phyloP scores from a whole-genome alignment of 2,113 vertebrate species.

The Podocnemis expansa region DNA sequence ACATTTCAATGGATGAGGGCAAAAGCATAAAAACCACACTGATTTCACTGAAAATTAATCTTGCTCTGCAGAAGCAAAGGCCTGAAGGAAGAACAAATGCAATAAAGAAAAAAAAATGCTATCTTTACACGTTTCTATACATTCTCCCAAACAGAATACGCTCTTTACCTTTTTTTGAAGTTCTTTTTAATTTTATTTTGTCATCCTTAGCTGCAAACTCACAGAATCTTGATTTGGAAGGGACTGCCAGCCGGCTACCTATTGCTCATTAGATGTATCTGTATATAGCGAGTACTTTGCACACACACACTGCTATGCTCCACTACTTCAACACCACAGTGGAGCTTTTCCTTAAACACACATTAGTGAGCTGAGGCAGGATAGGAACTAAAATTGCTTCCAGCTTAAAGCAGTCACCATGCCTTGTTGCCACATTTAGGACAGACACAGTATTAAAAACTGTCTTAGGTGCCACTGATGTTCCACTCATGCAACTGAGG shows the following conservation, averaged over 20 bases:
- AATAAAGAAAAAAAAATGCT: not conserved
- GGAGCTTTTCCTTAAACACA: not conserved
- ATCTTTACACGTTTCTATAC: not conserved
- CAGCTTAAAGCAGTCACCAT: not conserved
- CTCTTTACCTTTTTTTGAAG: not conserved
- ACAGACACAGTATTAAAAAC: not conserved
- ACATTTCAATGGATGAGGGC: constrained; percentile 13
- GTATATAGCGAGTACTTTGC: not conserved
- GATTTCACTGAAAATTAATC: not conserved
- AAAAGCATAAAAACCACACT: not conserved
- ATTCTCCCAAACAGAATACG: not conserved
- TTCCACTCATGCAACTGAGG: not conserved
- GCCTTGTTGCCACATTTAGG: not conserved
- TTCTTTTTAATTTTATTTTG: not conserved
- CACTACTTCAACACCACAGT: not conserved
- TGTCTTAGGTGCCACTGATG: constrained; percentile 65
- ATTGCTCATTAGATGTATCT: not conserved
- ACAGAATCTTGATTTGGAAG: not conserved
- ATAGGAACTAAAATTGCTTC: not conserved
- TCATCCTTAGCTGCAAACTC: constrained; percentile 9
- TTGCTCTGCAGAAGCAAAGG: not conserved
- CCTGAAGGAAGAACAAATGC: not conserved
- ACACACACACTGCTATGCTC: not conserved
- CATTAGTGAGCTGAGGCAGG: not conserved
- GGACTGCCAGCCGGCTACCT: not conserved